Evolutionary conservation across 2,797 vertebrate species (phyloP), one percentile per base, ranked within the genome.

Genomic region (Sebastes iracundus): DNA sequence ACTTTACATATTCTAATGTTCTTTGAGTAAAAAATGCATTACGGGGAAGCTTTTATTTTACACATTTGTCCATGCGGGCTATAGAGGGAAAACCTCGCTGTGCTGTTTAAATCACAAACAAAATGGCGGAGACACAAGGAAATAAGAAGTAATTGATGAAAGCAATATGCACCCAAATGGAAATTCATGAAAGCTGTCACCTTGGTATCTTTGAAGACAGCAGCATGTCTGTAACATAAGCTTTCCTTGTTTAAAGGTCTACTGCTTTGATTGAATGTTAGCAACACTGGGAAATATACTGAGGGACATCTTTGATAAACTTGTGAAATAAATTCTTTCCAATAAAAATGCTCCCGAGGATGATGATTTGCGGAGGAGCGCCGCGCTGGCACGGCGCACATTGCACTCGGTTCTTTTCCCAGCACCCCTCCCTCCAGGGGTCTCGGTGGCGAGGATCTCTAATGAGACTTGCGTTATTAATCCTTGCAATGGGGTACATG

Each of bases 391-490:
- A 65, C 28, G 85, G 86, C 79, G 84, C 91, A 85, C 89, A 61
- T 76, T 75, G 76, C 80, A 88, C 90, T 91, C 59, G 68, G 60
- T 93, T 90, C 76, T 88, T 88, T 96, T 93, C 93, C 91, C 92
- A 95, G 91, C 90, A 91, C 89, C 92, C 93, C 90, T 92, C 91
- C 94, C 94, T 89, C 88, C 69, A 79, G 86, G 93, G 90, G 93
- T 90, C 92, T 94, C 5, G 65, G 91, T 92, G 88, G 93, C 93
- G 68, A 85, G 91, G 92, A 92, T 94, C 92, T 93, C 93, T 96
- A 96, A 94, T 95, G 94, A 97, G 90, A 90, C 77, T 91, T 79
- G 89, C 90, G 90, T 92, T 95, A 92, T 95, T 96, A 93, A 94
- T 96, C 93, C 93, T 95, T 94, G 88, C 92, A 93, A 87, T 95